These are phyloP conservation scores for Nicator chloris DNA, from an alignment of 2,113 vertebrate species.

Conservation along the genomic window DNA sequence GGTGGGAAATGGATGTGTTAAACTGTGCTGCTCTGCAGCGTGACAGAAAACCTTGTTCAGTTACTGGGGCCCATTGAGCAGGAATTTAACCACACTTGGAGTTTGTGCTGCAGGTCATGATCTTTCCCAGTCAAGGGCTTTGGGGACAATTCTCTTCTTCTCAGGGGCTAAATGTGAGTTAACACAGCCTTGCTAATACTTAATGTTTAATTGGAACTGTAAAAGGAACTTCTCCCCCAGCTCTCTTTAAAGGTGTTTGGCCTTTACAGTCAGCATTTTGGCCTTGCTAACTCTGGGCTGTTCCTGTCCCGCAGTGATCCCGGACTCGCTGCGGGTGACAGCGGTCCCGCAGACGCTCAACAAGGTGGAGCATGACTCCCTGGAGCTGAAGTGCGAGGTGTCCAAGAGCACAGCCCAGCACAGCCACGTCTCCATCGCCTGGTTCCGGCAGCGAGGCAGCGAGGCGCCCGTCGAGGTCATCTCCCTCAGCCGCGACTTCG, in stretches of 20 bases:
- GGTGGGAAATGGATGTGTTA: neutral
- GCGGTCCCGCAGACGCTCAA: constrained; percentile 84
- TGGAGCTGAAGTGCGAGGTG: constrained; percentile 90
- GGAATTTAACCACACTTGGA: neutral
- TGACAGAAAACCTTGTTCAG: neutral
- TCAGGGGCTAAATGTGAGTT: neutral
- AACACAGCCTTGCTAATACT: neutral
- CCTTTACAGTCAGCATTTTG: neutral
- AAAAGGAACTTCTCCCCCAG: neutral
- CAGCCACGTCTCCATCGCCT: constrained; percentile 90
- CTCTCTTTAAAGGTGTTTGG: neutral
- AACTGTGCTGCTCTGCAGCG: neutral
- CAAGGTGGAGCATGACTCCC: constrained; percentile 88
- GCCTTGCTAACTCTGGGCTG: rapidly evolving
- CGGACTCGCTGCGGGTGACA: constrained; percentile 82
- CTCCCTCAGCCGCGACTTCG: constrained; percentile 88
- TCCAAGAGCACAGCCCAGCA: constrained; percentile 85
- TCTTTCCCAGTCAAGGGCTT: neutral
- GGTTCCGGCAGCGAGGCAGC: constrained; percentile 80
- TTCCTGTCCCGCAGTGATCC: constrained; percentile 80
- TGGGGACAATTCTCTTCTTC: rapidly evolving
- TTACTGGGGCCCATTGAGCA: neutral
- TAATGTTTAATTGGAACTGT: neutral
- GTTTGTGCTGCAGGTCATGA: neutral
- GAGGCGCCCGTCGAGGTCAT: constrained; percentile 86